These are phyloP conservation scores for Drosophila kuntzei DNA, from an alignment of 2,888 invertebrate genomes.

Conservation along the genomic window DNA sequence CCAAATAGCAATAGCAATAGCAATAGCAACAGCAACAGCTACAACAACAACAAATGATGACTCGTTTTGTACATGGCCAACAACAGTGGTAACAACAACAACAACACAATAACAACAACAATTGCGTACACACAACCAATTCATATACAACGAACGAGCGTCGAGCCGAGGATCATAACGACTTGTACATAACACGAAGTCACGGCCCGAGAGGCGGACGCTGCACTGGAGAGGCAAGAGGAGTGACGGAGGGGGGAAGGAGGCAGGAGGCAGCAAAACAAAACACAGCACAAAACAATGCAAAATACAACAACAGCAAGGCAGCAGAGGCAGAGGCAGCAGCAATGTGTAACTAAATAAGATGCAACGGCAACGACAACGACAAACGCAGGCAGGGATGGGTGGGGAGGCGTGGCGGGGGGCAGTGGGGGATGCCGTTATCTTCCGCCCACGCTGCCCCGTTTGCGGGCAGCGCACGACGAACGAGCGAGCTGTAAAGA, in stretches of 20 bases:
- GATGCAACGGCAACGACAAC: conserved; percentile 66
- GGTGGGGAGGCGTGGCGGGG: background rate
- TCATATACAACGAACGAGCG: conserved; percentile 72
- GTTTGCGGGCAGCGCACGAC: conserved; percentile 69
- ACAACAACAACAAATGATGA: conserved; percentile 19
- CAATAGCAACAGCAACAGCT: conserved; percentile 35
- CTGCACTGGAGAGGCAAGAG: conserved; percentile 34
- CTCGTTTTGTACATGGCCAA: conserved; percentile 33
- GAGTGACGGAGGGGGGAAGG: conserved; percentile 2
- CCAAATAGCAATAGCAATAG: conserved; percentile 71
- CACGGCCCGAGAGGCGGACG: conserved; percentile 65
- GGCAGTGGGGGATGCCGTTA: conserved; percentile 12
- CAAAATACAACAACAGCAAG: conserved; percentile 75
- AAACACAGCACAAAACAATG: conserved; percentile 83
- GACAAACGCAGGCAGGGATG: conserved; percentile 5
- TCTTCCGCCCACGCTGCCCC: conserved; percentile 48
- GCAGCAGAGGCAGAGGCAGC: conserved; percentile 43
- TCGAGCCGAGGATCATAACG: conserved; percentile 76
- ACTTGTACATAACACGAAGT: conserved; percentile 74
- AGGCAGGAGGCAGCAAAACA: conserved; percentile 68
- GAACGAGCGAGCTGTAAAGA: conserved; percentile 80
- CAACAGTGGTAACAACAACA: conserved; percentile 45
- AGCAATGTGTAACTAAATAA: conserved; percentile 78
- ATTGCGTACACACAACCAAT: conserved; percentile 43
- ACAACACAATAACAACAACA: conserved; percentile 64